A percentile compares a stretch with the other conserved stretches of the same genome.
These are phyloP conservation scores for Sussaba pulchella DNA, from an alignment of 2,888 invertebrate genomes.

Conservation along the genomic window DNA sequence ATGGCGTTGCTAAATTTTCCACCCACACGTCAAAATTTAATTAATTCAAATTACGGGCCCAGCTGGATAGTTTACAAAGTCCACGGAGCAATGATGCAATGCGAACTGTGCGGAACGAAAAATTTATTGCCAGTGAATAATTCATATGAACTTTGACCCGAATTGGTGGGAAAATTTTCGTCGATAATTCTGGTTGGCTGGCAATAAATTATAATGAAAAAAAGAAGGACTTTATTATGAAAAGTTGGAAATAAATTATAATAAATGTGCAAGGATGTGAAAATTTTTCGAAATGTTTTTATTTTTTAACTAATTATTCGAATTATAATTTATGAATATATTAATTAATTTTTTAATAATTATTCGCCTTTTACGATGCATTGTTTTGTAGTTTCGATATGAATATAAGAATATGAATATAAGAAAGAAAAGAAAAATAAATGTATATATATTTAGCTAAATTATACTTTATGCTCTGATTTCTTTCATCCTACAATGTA, in stretches of 20 bases:
- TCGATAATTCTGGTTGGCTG: neutral
- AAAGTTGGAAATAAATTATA: too few relatives aligned
- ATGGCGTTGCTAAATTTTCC: constrained; percentile 3
- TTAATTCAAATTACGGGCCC: neutral
- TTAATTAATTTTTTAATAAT: too few relatives aligned
- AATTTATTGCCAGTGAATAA: neutral
- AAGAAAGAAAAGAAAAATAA: too few relatives aligned
- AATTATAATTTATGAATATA: neutral
- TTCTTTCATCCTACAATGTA: neutral
- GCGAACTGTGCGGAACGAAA: too few relatives aligned
- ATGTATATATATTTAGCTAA: neutral
- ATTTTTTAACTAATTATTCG: neutral
- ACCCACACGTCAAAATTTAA: neutral
- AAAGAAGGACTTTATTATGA: too few relatives aligned
- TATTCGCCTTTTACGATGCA: too few relatives aligned
- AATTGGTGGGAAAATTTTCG: neutral
- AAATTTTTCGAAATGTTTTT: neutral
- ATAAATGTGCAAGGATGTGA: too few relatives aligned
- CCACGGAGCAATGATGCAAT: neutral
- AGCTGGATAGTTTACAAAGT: neutral
- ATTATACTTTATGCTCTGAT: too few relatives aligned
- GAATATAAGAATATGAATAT: too few relatives aligned
- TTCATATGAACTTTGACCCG: neutral
- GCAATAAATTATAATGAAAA: too few relatives aligned
- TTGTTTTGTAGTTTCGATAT: too few relatives aligned